Base-by-base conservation (phyloP, 2,113 vertebrate genomes). In the Channa argus region DNA sequence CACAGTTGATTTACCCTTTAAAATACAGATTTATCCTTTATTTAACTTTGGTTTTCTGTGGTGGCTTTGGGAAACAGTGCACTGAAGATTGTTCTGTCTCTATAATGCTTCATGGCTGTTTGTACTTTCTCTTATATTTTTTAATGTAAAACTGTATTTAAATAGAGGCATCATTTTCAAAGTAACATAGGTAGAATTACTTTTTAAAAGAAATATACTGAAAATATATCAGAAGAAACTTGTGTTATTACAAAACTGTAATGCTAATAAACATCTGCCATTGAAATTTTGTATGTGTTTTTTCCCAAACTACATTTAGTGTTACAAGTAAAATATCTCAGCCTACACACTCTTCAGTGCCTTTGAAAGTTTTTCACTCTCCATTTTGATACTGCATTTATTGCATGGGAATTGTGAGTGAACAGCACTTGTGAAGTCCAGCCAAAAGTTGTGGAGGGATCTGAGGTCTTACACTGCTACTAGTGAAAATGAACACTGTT, bases 181-280 rank as follows among this genome's bases (percentile, higher is more conserved):
- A 65, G 50, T 52, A 47, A 41, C 52, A 52, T 14, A 14, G 24
- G 61, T 72, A 64, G 59, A 62, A 14, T 65, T 71, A 64, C 14
- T 85, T 84, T 76, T 69, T 63, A 58, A 86, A 79, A 62, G 3
- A 59, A 34, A 80, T 69, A 58, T 85, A 46, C 55, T 71, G 6
- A 36, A 51, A 41, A 54, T 63, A 70, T 77, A 64, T 73, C 39
- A 58, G 39, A 80, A 79, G 59, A 37, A 66, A 74, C 49, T 55
- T 89, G 83, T 84, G 78, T 81, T 53, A 38, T 68, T 82, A 62
- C 71, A 73, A 52, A 84, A 77, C 63, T 80, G 78, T 77, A 52
- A 80, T 80, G 82, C 77, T 80, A 91, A 91, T 91, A 91, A 91
- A 91, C 52, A 74, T 37, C 34, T 63, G 55, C 41, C 87, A 71